Evolutionary conservation across 2,113 vertebrate species (phyloP).

Genomic region (Columba janthina): DNA sequence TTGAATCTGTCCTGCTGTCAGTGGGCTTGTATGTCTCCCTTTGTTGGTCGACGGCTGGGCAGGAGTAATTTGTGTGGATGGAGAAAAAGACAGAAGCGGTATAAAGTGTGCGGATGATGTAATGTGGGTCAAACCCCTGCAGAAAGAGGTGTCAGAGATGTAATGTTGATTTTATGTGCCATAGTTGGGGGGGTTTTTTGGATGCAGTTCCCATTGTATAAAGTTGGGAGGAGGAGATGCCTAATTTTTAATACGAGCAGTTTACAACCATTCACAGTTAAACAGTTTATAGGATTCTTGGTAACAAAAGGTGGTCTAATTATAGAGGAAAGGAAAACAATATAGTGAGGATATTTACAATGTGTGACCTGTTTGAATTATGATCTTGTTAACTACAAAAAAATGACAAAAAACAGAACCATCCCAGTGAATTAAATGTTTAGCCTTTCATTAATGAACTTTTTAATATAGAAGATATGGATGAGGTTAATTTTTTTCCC

Average conservation of each 20-base stretch:
- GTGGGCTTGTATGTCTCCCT: not conserved
- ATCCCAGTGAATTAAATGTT: slow-evolving; percentile 66
- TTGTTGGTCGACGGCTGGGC: not conserved
- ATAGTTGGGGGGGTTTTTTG: not conserved
- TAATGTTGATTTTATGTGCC: slow-evolving; percentile 47
- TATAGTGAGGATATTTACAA: slow-evolving; percentile 76
- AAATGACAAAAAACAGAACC: slow-evolving; percentile 78
- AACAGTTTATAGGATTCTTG: slow-evolving; percentile 74
- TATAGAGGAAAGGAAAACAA: slow-evolving; percentile 70
- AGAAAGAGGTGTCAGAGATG: slow-evolving; percentile 26
- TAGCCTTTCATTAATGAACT: slow-evolving; percentile 73
- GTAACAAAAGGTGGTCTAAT: slow-evolving; percentile 75
- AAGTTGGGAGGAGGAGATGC: slow-evolving; percentile 18
- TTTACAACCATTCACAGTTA: slow-evolving; percentile 72
- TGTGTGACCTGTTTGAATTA: slow-evolving; percentile 77
- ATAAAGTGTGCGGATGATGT: not conserved
- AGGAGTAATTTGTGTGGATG: not conserved
- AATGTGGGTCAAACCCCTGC: not conserved
- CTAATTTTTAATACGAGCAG: slow-evolving; percentile 73
- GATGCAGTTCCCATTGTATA: not conserved
- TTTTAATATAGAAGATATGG: slow-evolving; percentile 54
- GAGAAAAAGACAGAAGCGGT: slow-evolving; percentile 7
- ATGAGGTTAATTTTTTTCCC: slow-evolving; percentile 60
- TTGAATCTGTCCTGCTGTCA: not conserved
- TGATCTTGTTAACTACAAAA: slow-evolving; percentile 75